These are phyloP conservation scores for Eupithecia tripunctaria DNA, from an alignment of 2,888 invertebrate species.

Conservation along the genomic window DNA sequence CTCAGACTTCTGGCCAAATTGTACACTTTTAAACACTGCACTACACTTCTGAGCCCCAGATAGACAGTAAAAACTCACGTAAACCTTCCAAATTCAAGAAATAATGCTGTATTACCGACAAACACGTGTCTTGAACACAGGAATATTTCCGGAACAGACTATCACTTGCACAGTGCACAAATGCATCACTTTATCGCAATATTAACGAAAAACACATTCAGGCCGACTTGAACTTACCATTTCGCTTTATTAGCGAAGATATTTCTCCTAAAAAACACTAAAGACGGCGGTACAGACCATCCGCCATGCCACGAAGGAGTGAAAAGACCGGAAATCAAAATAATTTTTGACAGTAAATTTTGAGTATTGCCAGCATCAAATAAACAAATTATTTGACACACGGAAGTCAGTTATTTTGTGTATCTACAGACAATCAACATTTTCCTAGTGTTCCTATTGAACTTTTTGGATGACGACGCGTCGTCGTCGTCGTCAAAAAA, in stretches of 20 bases:
- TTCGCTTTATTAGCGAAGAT: conserved; percentile 79
- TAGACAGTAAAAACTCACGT: conserved; percentile 33
- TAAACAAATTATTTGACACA: conserved; percentile 13
- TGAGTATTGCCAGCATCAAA: conserved; percentile 66
- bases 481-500: too few relatives aligned
- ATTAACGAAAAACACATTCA: conserved; percentile 47
- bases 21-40: conserved; percentile 21
- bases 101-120: conserved; percentile 36
- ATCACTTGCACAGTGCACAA: conserved; percentile 58
- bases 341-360: conserved; percentile 63
- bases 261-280: conserved; percentile 79
- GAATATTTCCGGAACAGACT: conserved; percentile 37
- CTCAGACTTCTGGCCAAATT: not conserved
- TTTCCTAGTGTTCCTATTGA: too few relatives aligned
- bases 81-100: conserved; percentile 24
- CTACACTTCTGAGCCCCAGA: conserved; percentile 23
- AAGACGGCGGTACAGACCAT: conserved; percentile 76
- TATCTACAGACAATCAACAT: not conserved
- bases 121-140: conserved; percentile 44
- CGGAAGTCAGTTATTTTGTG: conserved; percentile 16
- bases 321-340: conserved; percentile 79
- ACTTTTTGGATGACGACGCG: too few relatives aligned
- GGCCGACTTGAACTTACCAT: conserved; percentile 72
- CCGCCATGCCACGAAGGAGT: conserved; percentile 85
- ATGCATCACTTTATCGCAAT: conserved; percentile 48